These are phyloP conservation scores for Sphaeramia orbicularis DNA, from an alignment of 2,797 vertebrate genomes.

Conservation along the genomic window DNA sequence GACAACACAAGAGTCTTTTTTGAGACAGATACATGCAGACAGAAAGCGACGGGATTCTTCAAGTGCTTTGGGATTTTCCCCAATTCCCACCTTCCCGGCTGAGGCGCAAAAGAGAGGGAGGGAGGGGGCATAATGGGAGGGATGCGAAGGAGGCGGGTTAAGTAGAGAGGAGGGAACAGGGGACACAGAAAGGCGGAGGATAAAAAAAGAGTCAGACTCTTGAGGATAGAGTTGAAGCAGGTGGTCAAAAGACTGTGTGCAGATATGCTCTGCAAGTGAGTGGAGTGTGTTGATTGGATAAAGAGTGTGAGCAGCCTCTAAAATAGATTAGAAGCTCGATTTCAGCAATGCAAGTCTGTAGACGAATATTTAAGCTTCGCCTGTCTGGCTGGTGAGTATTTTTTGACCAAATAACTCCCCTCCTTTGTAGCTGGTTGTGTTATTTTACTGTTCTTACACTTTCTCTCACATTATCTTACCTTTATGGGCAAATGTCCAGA, in stretches of 20 bases:
- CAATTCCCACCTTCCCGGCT: constrained; percentile 64
- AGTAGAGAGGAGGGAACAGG: constrained; percentile 49
- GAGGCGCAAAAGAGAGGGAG: constrained; percentile 24
- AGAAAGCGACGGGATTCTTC: constrained; percentile 60
- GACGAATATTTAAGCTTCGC: constrained; percentile 37
- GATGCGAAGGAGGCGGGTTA: constrained; percentile 54
- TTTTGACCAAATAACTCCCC: constrained; percentile 19
- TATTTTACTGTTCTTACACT: background rate
- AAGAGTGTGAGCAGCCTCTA: constrained; percentile 37
- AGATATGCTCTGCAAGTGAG: constrained; percentile 35
- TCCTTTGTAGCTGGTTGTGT: constrained; percentile 4
- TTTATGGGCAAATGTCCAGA: background rate
- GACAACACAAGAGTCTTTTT: background rate
- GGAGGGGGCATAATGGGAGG: constrained; percentile 40
- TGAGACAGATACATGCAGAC: constrained; percentile 23
- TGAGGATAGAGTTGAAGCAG: constrained; percentile 52
- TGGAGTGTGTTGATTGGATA: constrained; percentile 30
- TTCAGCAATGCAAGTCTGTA: constrained; percentile 9
- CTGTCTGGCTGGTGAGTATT: constrained; percentile 49
- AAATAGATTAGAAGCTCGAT: constrained; percentile 35
- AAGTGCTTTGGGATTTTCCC: constrained; percentile 69
- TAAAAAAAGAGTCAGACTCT: constrained; percentile 46
- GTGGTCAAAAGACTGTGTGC: constrained; percentile 49
- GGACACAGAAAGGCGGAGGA: constrained; percentile 38
- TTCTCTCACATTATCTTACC: background rate